Evolutionary conservation across 2,797 vertebrate genomes (phyloP).

Genomic region (Knipowitschia caucasica): DNA sequence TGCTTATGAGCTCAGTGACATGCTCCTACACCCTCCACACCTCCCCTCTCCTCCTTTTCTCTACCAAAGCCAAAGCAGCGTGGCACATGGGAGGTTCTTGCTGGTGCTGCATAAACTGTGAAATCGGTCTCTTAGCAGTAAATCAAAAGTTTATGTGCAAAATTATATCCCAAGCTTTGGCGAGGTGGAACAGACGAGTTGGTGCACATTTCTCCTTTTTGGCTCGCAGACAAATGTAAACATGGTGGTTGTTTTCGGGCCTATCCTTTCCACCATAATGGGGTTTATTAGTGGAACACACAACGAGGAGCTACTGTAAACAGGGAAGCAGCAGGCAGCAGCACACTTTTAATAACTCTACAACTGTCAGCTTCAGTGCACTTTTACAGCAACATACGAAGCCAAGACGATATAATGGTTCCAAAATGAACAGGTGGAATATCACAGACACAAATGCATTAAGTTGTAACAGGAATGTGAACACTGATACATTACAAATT

Average conservation of each 20-base stretch:
- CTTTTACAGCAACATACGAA: background rate
- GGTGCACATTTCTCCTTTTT: constrained; percentile 33
- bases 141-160: constrained; percentile 39
- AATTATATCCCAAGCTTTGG: constrained; percentile 50
- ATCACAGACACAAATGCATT: background rate
- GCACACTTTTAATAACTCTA: background rate
- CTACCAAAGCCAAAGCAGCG: constrained; percentile 14
- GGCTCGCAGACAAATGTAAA: constrained; percentile 20
- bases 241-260: background rate
- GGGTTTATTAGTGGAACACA: constrained; percentile 2
- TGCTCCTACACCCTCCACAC: constrained; percentile 23
- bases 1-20: constrained; percentile 34
- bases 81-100: background rate
- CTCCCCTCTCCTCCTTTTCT: background rate
- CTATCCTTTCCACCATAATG: background rate
- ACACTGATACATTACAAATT: background rate
- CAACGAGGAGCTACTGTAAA: constrained; percentile 1
- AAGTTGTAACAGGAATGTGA: background rate
- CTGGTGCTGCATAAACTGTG: constrained; percentile 37
- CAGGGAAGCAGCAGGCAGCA: background rate
- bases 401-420: background rate
- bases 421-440: constrained; percentile 6
- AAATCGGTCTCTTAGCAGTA: constrained; percentile 45
- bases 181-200: constrained; percentile 52
- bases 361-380: constrained; percentile 4